A percentile compares a stretch with the other conserved stretches of the same genome.
phyloP scores from a whole-genome alignment of 30 jellyfish, hydroid and myxozoan species.

The Nemopilema nomurai region DNA sequence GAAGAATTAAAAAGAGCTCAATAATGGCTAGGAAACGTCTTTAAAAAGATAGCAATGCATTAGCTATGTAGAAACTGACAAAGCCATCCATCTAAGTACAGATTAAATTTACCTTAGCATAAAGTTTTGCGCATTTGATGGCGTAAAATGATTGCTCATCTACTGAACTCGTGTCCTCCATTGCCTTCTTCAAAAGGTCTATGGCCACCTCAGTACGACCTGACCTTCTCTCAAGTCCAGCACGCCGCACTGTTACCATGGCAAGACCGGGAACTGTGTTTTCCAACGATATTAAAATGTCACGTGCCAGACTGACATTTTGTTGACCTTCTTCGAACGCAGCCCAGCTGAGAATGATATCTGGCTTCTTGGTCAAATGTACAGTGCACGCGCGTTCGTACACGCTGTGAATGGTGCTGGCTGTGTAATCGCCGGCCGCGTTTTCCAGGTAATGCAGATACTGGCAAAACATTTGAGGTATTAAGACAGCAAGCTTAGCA shows the following conservation, averaged over 20 bases:
- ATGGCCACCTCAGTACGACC: constrained; percentile 61
- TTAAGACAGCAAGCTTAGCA: no score
- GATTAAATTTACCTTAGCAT: constrained; percentile 54
- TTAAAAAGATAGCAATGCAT: not conserved
- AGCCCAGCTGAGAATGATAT: constrained; percentile 85
- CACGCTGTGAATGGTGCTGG: constrained; percentile 35
- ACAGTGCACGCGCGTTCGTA: constrained; percentile 89
- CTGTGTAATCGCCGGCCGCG: constrained; percentile 21
- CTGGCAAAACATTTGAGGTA: no score
- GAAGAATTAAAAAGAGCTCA: not conserved
- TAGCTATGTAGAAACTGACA: no score
- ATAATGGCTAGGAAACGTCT: not conserved
- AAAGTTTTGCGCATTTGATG: constrained; percentile 65
- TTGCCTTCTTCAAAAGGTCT: constrained; percentile 65
- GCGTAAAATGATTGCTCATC: constrained; percentile 87
- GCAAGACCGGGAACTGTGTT: constrained; percentile 85
- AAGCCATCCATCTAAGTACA: not conserved
- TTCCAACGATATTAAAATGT: constrained; percentile 56
- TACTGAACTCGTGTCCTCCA: constrained; percentile 60
- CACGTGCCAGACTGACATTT: constrained; percentile 64
- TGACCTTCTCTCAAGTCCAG: constrained; percentile 80
- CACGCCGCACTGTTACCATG: constrained; percentile 80
- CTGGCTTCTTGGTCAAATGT: constrained; percentile 74
- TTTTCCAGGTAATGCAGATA: constrained; percentile 67
- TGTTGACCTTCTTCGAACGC: constrained; percentile 84